Conservation (phyloP, 2,888 invertebrate species). For the Eristalinus aeneus region DNA sequence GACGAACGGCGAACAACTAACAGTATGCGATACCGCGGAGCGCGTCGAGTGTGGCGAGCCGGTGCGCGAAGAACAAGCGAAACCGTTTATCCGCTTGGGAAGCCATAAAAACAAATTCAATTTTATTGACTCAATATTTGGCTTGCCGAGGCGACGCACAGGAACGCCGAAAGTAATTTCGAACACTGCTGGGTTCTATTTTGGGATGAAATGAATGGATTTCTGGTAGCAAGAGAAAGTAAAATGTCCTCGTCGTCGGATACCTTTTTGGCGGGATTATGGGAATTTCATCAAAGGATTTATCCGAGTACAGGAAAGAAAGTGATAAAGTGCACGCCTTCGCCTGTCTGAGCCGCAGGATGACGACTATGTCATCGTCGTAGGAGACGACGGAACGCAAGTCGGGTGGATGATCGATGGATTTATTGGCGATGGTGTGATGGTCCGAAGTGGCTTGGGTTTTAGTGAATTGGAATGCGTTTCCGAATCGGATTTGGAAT, state of each 20-base stretch:
- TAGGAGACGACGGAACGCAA: neutral
- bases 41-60: neutral
- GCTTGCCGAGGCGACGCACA: conserved; percentile 31
- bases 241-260: neutral
- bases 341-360: neutral
- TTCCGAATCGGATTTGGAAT: neutral
- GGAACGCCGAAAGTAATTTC: conserved; percentile 36
- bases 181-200: conserved; percentile 11
- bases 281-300: neutral
- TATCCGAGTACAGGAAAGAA: neutral
- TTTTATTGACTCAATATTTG: conserved; percentile 63
- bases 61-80: conserved; percentile 13
- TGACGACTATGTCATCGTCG: too few species aligned
- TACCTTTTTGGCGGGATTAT: neutral
- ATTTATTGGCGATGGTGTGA: neutral
- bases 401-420: neutral
- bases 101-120: conserved; percentile 59
- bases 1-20: neutral
- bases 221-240: neutral
- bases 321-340: neutral
- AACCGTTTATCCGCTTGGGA: conserved; percentile 53
- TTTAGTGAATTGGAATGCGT: neutral
- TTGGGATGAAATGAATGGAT: neutral
- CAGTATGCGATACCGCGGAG: neutral
- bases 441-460: neutral